These are phyloP conservation scores for Pollenia griseotomentosa DNA, from an alignment of 2,888 invertebrate species.

Conservation along the genomic window DNA sequence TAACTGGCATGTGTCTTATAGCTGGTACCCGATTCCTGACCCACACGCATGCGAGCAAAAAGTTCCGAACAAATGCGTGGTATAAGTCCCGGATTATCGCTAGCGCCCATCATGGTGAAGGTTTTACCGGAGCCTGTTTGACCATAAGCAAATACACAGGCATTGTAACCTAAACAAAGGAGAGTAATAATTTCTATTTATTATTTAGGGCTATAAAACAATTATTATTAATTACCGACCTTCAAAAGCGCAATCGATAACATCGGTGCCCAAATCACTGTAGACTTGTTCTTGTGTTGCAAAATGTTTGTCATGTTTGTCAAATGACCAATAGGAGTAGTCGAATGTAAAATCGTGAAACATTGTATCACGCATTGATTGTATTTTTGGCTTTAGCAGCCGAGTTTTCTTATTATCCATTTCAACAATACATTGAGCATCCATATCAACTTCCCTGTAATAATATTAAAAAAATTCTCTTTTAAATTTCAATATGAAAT, in stretches of 20 bases:
- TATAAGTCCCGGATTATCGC: slow-evolving; percentile 92
- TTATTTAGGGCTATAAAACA: not conserved
- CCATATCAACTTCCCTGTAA: slow-evolving; percentile 92
- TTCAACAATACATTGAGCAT: slow-evolving; percentile 92
- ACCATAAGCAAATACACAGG: slow-evolving; percentile 96
- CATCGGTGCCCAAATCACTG: slow-evolving; percentile 89
- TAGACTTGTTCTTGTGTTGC: slow-evolving; percentile 93
- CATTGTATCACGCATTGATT: slow-evolving; percentile 84
- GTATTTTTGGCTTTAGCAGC: slow-evolving; percentile 88
- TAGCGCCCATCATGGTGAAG: slow-evolving; percentile 94
- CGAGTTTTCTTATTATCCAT: slow-evolving; percentile 94
- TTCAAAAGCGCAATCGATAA: slow-evolving; percentile 90
- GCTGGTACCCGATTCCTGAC: slow-evolving; percentile 92
- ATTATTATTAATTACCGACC: slow-evolving; percentile 83
- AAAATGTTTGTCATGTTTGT: slow-evolving; percentile 88
- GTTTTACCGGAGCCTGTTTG: slow-evolving; percentile 97
- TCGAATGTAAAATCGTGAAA: slow-evolving; percentile 95
- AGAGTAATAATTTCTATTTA: not conserved
- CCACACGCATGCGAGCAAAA: slow-evolving; percentile 92
- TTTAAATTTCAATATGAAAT: too few species aligned
- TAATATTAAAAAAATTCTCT: not conserved
- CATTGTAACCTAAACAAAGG: slow-evolving; percentile 87
- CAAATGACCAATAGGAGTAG: slow-evolving; percentile 94
- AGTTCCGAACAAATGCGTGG: slow-evolving; percentile 93
- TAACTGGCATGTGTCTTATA: slow-evolving; percentile 95